Percentiles rank a stretch among this genome's conserved stretches.
Conservation (phyloP, 1,140 invertebrate genomes). For the Anagrus nilaparvatae region DNA sequence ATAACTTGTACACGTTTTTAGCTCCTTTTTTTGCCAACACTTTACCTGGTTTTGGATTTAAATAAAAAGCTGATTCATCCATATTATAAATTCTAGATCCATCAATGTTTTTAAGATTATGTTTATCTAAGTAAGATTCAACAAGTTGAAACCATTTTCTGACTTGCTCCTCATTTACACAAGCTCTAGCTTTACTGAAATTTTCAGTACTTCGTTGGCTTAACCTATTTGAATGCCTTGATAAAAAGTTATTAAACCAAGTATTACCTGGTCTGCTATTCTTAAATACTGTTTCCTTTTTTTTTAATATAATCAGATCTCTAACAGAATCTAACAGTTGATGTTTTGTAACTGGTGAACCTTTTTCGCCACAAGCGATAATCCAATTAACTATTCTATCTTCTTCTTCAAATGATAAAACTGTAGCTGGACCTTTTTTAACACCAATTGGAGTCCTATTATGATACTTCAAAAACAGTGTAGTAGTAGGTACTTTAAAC, state of each 20-base stretch:
- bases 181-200: slow-evolving; percentile 19
- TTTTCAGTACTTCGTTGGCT: slow-evolving; percentile 23
- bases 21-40: slow-evolving; percentile 24
- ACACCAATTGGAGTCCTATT: background rate
- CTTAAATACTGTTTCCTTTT: slow-evolving; percentile 14
- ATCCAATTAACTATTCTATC: slow-evolving; percentile 12
- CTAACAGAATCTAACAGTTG: slow-evolving; percentile 13
- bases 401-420: slow-evolving; percentile 7
- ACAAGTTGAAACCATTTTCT: slow-evolving; percentile 23
- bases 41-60: slow-evolving; percentile 20
- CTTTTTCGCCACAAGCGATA: slow-evolving; percentile 4
- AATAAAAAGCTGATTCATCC: slow-evolving; percentile 23
- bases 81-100: slow-evolving; percentile 19
- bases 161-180: slow-evolving; percentile 17
- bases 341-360: slow-evolving; percentile 11
- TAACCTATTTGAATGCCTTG: slow-evolving; percentile 18
- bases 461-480: slow-evolving; percentile 1
- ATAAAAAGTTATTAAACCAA: slow-evolving; percentile 22
- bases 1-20: slow-evolving; percentile 21
- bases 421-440: slow-evolving; percentile 6
- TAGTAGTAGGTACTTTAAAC: slow-evolving; percentile 7
- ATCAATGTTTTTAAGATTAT: slow-evolving; percentile 15
- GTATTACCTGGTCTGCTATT: slow-evolving; percentile 15
- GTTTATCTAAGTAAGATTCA: slow-evolving; percentile 13
- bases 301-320: slow-evolving; percentile 9